A percentile compares a stretch with the other conserved stretches of the same genome.
Evolutionary conservation across 2,888 invertebrate species (phyloP).

Genomic region (Athalia cordata): DNA sequence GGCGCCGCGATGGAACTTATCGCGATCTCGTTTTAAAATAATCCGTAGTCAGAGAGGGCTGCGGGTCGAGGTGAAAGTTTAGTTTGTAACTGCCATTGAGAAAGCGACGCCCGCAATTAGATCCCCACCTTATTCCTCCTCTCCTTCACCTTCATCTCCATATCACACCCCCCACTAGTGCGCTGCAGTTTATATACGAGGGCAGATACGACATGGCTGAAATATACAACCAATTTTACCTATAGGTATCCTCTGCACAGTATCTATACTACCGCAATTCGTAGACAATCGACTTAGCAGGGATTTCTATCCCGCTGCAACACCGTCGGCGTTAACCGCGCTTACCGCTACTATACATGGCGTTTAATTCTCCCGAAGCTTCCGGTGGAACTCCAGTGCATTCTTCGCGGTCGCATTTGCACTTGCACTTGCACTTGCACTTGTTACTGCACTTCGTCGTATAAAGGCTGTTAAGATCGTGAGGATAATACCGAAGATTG

Average conservation of each 20-base stretch:
- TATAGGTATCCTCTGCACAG: not conserved
- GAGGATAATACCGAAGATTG: slow-evolving; percentile 29
- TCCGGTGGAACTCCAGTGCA: slow-evolving; percentile 3
- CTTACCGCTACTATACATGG: not conserved
- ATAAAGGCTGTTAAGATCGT: slow-evolving; percentile 35
- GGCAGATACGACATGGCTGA: slow-evolving; percentile 8
- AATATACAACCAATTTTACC: not conserved
- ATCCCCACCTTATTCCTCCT: slow-evolving; percentile 44
- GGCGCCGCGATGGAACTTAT: slow-evolving; percentile 51
- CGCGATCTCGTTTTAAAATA: slow-evolving; percentile 63
- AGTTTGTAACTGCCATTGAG: slow-evolving; percentile 56
- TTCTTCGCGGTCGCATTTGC: slow-evolving; percentile 1
- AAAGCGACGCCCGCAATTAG: slow-evolving; percentile 58
- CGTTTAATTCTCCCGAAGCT: slow-evolving; percentile 4
- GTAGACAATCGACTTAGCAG: slow-evolving; percentile 27
- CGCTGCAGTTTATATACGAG: slow-evolving; percentile 8
- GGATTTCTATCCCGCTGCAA: slow-evolving; percentile 10
- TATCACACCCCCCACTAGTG: not conserved
- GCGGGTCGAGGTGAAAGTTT: slow-evolving; percentile 53
- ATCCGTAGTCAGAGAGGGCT: slow-evolving; percentile 56
- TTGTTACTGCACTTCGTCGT: too few species aligned
- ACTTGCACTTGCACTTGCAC: too few species aligned
- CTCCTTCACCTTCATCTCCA: slow-evolving; percentile 8
- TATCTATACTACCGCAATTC: slow-evolving; percentile 28
- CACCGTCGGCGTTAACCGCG: slow-evolving; percentile 32